These are phyloP conservation scores for Sebastes miniatus DNA, from an alignment of 2,797 vertebrate species.

Conservation along the genomic window DNA sequence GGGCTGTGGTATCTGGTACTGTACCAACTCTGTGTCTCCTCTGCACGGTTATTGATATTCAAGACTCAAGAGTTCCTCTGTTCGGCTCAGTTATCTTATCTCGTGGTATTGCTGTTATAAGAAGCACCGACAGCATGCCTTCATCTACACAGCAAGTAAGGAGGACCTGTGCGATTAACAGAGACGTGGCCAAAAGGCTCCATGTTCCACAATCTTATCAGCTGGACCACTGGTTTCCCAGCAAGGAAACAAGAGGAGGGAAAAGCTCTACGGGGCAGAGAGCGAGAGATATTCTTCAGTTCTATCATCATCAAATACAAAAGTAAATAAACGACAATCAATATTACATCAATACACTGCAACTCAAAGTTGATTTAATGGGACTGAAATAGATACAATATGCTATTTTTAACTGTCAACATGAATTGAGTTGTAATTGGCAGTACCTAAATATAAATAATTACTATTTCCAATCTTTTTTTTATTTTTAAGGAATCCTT, in stretches of 20 bases:
- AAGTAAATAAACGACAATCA: not conserved
- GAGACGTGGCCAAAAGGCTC: constrained; percentile 10
- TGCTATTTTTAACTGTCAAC: too few relatives aligned
- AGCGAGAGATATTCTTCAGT: not conserved
- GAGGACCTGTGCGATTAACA: constrained; percentile 1
- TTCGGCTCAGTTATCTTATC: constrained; percentile 30
- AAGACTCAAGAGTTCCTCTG: not conserved
- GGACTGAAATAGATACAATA: too few relatives aligned
- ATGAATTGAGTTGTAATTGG: too few relatives aligned
- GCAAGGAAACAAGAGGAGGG: not conserved
- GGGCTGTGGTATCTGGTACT: not conserved
- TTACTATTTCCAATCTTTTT: too few relatives aligned
- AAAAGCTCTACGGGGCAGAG: not conserved
- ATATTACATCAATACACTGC: too few relatives aligned
- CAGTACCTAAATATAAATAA: too few relatives aligned
- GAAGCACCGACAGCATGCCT: constrained; percentile 11
- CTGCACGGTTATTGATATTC: not conserved
- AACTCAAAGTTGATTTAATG: too few relatives aligned
- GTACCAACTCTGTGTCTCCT: not conserved
- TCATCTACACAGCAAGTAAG: constrained; percentile 4
- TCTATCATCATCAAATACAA: not conserved
- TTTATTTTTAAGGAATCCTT: too few relatives aligned
- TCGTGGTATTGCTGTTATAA: constrained; percentile 1
- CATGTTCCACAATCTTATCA: constrained; percentile 48
- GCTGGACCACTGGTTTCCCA: not conserved